Percentiles rank a stretch among this genome's conserved stretches.
phyloP scores from a whole-genome alignment of 2,888 invertebrate genomes.

The Noctuana brunneofusca region DNA sequence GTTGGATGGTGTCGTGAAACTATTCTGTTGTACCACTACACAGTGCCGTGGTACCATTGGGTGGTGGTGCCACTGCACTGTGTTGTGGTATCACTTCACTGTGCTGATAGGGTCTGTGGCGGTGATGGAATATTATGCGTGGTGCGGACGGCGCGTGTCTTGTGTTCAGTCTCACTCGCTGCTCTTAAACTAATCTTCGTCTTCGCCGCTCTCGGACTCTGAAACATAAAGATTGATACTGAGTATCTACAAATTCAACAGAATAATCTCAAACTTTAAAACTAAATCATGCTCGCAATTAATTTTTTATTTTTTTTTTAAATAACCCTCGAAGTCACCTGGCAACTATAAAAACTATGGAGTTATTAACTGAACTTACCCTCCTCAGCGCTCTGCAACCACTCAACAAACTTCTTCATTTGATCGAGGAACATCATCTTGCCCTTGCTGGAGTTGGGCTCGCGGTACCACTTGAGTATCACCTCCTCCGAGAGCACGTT shows the following conservation, averaged over 20 bases:
- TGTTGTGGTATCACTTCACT: background rate
- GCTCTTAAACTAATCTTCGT: slow-evolving; percentile 80
- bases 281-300: too few species aligned
- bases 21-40: background rate
- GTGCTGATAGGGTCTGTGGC: slow-evolving; percentile 42
- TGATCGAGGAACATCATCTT: slow-evolving; percentile 99
- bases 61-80: slow-evolving; percentile 1
- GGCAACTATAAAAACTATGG: too few species aligned
- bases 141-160: slow-evolving; percentile 43
- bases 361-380: slow-evolving; percentile 59
- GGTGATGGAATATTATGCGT: slow-evolving; percentile 44
- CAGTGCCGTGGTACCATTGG: background rate
- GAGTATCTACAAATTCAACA: background rate
- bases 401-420: slow-evolving; percentile 98
- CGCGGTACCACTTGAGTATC: slow-evolving; percentile 98
- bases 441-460: slow-evolving; percentile 94
- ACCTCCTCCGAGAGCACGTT: slow-evolving; percentile 97
- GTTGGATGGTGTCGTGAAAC: background rate
- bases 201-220: slow-evolving; percentile 82
- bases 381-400: slow-evolving; percentile 98
- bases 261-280: too few species aligned
- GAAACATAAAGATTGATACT: slow-evolving; percentile 42
- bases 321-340: too few species aligned
- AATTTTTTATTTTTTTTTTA: too few species aligned
- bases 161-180: slow-evolving; percentile 76